Base-by-base conservation (phyloP, 1,140 invertebrate genomes). In the Diploscapter pachys region DNA sequence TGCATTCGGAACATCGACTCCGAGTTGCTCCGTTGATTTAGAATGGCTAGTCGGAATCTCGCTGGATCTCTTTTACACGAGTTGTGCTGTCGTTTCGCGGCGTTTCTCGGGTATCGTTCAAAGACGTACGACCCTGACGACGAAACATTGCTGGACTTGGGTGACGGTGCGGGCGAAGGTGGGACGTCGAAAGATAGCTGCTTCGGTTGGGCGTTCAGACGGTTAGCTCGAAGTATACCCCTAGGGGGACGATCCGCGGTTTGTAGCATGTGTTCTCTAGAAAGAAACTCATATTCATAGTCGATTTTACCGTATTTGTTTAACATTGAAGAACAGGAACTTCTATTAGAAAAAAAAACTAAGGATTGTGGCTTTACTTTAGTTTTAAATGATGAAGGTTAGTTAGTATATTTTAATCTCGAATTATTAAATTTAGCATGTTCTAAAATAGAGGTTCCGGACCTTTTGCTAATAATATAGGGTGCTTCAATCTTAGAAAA, bases 21-120 rank as follows among this genome's bases (percentile, higher is more conserved):
- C 4, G 76, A 78, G 59, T 78, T 78, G 6, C 71, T 74, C 5
- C 76, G 76, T 64, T 78, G 76, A 13, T 78, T 75, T 55, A 69
- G 50, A 3, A 57, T 68, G 5, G 63, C 61, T 0, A 76, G 66
- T 6, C 72, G 64, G 63, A 66, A 76, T 54, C 71, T 65, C 48
- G 71, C 61, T 13, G 76, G 76, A 76, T 78, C 76, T 49, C 75
- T 11, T 53, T 54, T 68, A 8, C 51, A 9, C 0, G 66, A 68
- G 6, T 55, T 67, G 53, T 67, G 53, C 8, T 63, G 66, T 61
- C 73, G 13, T 31, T 31, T 31, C 31, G 31, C 31, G 31, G 31
- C 31, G 31, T 31, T 31, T 31, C 31, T 31, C 31, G 31, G 31
- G 11, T 65, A 67, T 69, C 73, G 55, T 63, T 74, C 73, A 50